These are phyloP conservation scores for Amphipoea lucens DNA, from an alignment of 2,888 invertebrate genomes.

Conservation along the genomic window DNA sequence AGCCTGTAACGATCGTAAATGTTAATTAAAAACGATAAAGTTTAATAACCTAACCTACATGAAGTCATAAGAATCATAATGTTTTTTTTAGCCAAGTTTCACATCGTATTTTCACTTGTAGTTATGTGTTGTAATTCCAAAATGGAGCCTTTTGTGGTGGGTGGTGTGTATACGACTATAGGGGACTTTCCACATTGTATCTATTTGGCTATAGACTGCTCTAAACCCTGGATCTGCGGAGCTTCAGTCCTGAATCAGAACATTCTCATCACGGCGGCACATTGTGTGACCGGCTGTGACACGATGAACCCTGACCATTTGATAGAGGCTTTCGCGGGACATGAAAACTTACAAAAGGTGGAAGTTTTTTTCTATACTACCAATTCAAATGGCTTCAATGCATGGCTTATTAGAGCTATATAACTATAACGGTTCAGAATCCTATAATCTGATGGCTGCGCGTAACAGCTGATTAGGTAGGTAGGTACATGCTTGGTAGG, in stretches of 20 bases:
- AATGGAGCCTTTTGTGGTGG: constrained; percentile 64
- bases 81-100: constrained; percentile 13
- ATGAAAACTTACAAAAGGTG: constrained; percentile 36
- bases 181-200: constrained; percentile 13
- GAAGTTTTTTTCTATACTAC: neutral
- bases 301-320: constrained; percentile 14
- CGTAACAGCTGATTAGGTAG: neutral
- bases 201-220: constrained; percentile 34
- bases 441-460: too few relatives aligned
- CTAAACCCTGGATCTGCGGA: constrained; percentile 59
- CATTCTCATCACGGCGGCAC: constrained; percentile 50
- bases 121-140: constrained; percentile 4
- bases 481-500: neutral
- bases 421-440: neutral
- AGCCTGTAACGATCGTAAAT: constrained; percentile 33
- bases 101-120: constrained; percentile 16
- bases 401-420: neutral
- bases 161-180: constrained; percentile 56
- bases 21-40: constrained; percentile 57
- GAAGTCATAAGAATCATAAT: constrained; percentile 4
- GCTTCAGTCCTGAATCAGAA: constrained; percentile 68
- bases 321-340: constrained; percentile 34
- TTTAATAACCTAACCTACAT: constrained; percentile 12
- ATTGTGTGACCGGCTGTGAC: constrained; percentile 21
- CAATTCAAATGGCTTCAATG: neutral